Evolutionary conservation across 2,888 invertebrate species (phyloP), one percentile per base, ranked within the genome.

Genomic region (Orchesellides sinensis): DNA sequence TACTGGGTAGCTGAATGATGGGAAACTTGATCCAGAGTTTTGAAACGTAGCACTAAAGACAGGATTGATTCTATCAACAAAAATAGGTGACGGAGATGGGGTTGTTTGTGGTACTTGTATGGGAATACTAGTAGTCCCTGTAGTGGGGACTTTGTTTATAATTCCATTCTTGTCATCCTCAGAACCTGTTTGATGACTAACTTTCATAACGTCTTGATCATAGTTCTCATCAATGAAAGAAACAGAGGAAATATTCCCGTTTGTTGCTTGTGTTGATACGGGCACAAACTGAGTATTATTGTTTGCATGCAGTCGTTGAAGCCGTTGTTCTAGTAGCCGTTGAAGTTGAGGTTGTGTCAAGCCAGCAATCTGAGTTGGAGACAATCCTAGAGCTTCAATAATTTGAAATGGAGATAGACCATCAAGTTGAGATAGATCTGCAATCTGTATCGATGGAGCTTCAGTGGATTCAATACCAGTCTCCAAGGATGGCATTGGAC

Each of bases 231-330:
- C 61, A 6, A 81, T 32, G 0, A 29, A 61, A 3, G 27, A 4
- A 0, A 81, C 21, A 8, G 74, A 45, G 0, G 81, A 74, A 17
- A 74, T 14, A 52, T 81, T 74, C 8, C 61, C 68, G 1, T 25
- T 19, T 0, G 73, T 68, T n/a, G 74, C 47, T 10, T 59, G 74
- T 19, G 56, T 25, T 3, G 54, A 49, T 6, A 54, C 52, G 0
- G 73, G 80, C 4, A 73, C 68, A 68, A 68, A 68, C 29, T 81
- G 73, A n/a, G 80, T n/a, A 5, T 66, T 54, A 21, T 32, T 25
- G 4, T 61, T 61, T 4, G 17, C 12, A 2, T 61, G 59, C 10
- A 27, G 8, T 21, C 25, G 59, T 19, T 1, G 14, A 47, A 2
- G 47, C 52, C 4, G 49, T 8, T 8, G 32, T 4, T 12, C 32